Conservation (phyloP, 2,113 vertebrate species). For the Thalassarche chlororhynchos region DNA sequence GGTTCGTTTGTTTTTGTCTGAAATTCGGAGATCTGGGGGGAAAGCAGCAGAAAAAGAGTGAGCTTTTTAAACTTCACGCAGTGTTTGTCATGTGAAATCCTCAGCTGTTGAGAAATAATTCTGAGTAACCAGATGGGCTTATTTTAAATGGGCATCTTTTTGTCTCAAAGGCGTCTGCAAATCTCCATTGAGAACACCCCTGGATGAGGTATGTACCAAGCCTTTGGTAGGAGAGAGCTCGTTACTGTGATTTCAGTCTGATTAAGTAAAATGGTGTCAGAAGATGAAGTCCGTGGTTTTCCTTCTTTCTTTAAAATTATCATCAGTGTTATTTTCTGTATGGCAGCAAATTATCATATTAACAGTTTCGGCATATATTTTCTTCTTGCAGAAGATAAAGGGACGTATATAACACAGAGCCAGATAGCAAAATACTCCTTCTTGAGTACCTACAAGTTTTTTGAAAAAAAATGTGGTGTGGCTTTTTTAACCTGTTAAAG, state of each 20-base stretch:
- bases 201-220: constrained; percentile 74
- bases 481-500: constrained; percentile 20
- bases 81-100: constrained; percentile 39
- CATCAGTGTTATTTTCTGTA: neutral
- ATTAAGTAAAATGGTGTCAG: constrained; percentile 57
- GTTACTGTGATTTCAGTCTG: constrained; percentile 46
- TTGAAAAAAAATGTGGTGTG: neutral
- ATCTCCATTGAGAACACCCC: constrained; percentile 55
- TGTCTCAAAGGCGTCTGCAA: constrained; percentile 72
- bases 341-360: neutral
- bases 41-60: neutral
- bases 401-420: neutral
- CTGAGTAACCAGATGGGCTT: constrained; percentile 48
- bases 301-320: constrained; percentile 53
- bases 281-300: constrained; percentile 14
- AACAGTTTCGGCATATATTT: neutral
- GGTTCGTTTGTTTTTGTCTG: neutral
- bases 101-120: constrained; percentile 43
- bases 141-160: constrained; percentile 65
- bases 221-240: constrained; percentile 22
- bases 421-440: neutral
- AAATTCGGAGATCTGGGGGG: neutral
- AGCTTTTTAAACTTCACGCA: constrained; percentile 32
- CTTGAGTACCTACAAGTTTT: neutral
- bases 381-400: neutral